These are phyloP conservation scores for Drosophila phalerata DNA, from an alignment of 2,888 invertebrate genomes.

Conservation along the genomic window DNA sequence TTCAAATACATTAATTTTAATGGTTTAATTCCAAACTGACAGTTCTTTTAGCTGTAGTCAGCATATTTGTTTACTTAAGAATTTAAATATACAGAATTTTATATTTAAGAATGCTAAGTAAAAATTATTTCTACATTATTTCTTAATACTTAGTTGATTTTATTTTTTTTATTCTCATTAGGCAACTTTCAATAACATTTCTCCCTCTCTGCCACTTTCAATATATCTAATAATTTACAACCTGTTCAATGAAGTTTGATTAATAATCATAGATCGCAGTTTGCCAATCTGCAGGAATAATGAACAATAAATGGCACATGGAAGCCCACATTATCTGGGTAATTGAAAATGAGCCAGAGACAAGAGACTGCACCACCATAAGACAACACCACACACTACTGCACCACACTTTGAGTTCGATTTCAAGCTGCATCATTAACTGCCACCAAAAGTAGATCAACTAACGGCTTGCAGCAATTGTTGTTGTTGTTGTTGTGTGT, in stretches of 20 bases:
- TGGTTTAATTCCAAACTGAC: no score
- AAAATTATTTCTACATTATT: background rate
- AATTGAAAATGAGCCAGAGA: constrained; percentile 62
- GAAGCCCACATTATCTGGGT: constrained; percentile 63
- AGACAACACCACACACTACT: background rate
- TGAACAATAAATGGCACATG: constrained; percentile 67
- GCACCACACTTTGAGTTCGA: constrained; percentile 20
- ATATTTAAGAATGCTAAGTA: no score
- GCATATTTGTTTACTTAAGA: no score
- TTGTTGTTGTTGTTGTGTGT: constrained; percentile 6
- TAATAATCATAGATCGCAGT: constrained; percentile 24
- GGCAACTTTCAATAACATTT: background rate
- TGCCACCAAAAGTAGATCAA: constrained; percentile 70
- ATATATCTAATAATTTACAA: constrained; percentile 8
- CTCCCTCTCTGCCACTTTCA: no score
- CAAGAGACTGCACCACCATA: constrained; percentile 2
- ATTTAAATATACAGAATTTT: no score
- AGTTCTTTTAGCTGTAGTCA: no score
- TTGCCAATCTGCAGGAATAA: constrained; percentile 58
- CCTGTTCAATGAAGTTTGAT: constrained; percentile 29
- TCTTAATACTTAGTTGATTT: background rate
- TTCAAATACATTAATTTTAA: no score
- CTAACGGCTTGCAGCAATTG: constrained; percentile 62
- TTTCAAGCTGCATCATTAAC: constrained; percentile 61
- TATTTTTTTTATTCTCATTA: background rate